Conservation (phyloP, 2,888 invertebrate genomes). For the Oegoconia quadripuncta region DNA sequence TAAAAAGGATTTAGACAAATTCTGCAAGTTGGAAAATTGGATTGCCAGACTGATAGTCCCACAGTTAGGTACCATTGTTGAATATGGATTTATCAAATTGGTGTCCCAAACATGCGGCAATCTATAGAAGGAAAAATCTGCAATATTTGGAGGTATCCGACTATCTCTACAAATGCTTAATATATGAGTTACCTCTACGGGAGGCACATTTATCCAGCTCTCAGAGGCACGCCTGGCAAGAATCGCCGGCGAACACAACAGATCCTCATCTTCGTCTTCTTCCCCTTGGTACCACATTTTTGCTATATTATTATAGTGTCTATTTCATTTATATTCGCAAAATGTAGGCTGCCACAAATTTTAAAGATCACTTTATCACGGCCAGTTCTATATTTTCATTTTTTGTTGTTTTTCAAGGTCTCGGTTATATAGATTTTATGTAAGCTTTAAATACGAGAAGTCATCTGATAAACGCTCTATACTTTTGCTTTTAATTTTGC, state of each 20-base stretch:
- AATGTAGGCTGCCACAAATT: background rate
- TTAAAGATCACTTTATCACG: slow-evolving; percentile 4
- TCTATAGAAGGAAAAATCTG: too few species aligned
- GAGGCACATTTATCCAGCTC: slow-evolving; percentile 94
- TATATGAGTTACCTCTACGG: slow-evolving; percentile 91
- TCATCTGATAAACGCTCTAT: slow-evolving; percentile 1
- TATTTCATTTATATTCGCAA: slow-evolving; percentile 5
- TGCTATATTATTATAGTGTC: slow-evolving; percentile 3
- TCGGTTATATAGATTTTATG: slow-evolving; percentile 8
- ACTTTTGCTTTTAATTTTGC: slow-evolving; percentile 1
- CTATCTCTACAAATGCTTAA: too few species aligned
- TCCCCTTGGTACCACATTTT: slow-evolving; percentile 89
- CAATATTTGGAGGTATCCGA: too few species aligned
- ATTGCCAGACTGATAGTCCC: too few species aligned
- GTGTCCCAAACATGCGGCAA: too few species aligned
- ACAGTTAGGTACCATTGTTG: too few species aligned
- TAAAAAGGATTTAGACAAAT: too few species aligned
- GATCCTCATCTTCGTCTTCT: slow-evolving; percentile 91
- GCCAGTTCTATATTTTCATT: slow-evolving; percentile 1
- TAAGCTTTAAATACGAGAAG: slow-evolving; percentile 4
- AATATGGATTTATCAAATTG: too few species aligned
- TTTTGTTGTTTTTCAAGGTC: slow-evolving; percentile 14
- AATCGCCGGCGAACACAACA: slow-evolving; percentile 92
- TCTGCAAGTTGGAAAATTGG: too few species aligned
- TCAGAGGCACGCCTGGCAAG: slow-evolving; percentile 92